These are phyloP conservation scores for Aplodontia rufa DNA, from an alignment of 2,113 vertebrate genomes.

Conservation along the genomic window DNA sequence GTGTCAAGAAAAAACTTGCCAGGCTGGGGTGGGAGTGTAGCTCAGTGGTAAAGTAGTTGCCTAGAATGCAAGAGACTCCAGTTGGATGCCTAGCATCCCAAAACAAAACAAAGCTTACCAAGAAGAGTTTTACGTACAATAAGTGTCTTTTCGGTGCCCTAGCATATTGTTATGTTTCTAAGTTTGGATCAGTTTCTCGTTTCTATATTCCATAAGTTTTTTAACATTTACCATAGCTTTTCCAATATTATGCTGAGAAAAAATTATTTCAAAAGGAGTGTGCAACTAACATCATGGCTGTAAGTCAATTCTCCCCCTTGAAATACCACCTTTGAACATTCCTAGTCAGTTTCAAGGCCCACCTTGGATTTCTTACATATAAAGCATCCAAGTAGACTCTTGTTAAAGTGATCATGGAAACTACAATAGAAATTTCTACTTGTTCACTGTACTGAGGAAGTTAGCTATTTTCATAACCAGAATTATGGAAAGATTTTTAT, in stretches of 20 bases:
- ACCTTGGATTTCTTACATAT: neutral
- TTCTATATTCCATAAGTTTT: constrained; percentile 29
- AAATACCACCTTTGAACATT: constrained; percentile 21
- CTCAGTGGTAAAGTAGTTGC: neutral
- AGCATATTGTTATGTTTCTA: neutral
- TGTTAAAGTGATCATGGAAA: neutral
- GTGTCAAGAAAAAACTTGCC: neutral
- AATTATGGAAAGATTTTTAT: constrained; percentile 23
- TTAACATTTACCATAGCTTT: neutral
- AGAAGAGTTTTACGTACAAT: neutral
- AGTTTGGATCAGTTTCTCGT: neutral
- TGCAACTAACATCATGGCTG: neutral
- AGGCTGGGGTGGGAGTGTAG: neutral
- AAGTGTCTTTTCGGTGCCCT: neutral
- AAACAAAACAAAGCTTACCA: neutral
- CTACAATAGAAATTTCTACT: neutral
- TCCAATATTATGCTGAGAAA: constrained; percentile 29
- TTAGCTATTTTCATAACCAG: constrained; percentile 34
- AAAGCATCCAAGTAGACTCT: neutral
- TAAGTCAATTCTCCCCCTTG: neutral
- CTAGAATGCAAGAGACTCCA: neutral
- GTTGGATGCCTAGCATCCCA: neutral
- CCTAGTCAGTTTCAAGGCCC: neutral
- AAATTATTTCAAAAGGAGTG: neutral
- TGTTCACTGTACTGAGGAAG: neutral